Base-by-base conservation (phyloP, 2,113 vertebrate genomes). In the Misgurnus mizolepis region DNA sequence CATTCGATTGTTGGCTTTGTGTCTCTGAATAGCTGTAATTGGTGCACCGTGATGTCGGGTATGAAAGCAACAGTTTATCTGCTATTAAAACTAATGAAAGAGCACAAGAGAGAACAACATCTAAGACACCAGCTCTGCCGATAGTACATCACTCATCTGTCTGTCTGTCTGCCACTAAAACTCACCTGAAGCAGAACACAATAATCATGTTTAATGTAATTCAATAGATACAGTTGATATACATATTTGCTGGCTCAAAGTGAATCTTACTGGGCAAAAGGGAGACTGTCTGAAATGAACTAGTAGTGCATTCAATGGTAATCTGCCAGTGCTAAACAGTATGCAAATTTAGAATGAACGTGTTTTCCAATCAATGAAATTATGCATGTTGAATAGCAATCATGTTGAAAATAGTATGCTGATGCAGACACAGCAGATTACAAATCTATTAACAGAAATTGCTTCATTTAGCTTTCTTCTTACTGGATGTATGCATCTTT, bases 1-100 rank as follows among this genome's bases (percentile, higher is more conserved):
- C 61, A 50, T 76, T 56, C 69, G 80, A 85, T 85, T 82, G 83
- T 73, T 82, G 80, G 75, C 83, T 82, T 85, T 85, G 83, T 85
- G 66, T 39, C 7, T 76, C 50, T 85, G 76, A 82, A 85, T 71
- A 71, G 80, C 80, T 81, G 65, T 85, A 82, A 85, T 85, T 85
- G 76, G 76, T 76, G 67, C 83, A 79, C 74, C 80, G 75, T 79
- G 83, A 85, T 53, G 80, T 78, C 5, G 76, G 58, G 73, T 82
- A 85, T 81, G 76, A 84, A 85, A 82, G 80, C 80, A 85, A 55
- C 9, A 76, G 75, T 76, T 84, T 40, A 76, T 84, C 76, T 79
- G 80, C 76, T 79, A 70, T 84, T 71, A 71, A 82, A 82, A 60
- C 40, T 14, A 82, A 79, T 66, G 66, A 79, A 79, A 79, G 83